Evolutionary conservation across 2,888 invertebrate species (phyloP), one percentile per base, ranked within the genome.

Genomic region (Nemotelus nigrinus): DNA sequence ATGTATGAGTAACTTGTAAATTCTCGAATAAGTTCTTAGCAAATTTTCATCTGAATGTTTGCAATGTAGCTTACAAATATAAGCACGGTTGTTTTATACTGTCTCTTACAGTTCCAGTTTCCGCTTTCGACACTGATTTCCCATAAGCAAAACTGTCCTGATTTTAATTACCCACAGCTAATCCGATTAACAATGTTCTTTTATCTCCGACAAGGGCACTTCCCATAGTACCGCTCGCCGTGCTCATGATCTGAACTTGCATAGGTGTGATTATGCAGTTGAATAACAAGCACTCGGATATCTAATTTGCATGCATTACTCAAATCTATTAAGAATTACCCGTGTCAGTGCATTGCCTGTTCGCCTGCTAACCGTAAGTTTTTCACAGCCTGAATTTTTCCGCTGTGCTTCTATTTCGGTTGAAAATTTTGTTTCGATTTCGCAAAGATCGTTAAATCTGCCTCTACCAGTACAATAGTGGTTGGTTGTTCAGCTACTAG

Each of bases 291-390:
- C 44, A 25, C 39, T 50, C 10, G n/a, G 2, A 55, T n/a, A 43
- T n/a, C 47, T 74, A 50, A 74, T 74, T 74, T 74, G 74, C 74
- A 74, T 74, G 41, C 50, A 74, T 74, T 74, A 74, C 74, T 74
- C 41, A 74, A 74, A 74, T 74, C 74, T 71, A 55, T 43, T 60
- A n/a, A 63, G 41, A 70, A 43, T 55, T 70, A 55, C 70, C 44
- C 47, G 25, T 41, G 53, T 70, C 39, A 47, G 8, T 70, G 53
- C 39, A 43, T 41, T 70, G 70, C 10, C n/a, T 68, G 60, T 39
- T 58, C 60, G 57, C 63, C 45, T 55, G 25, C 25, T 41, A 53
- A 41, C 74, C 48, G 60, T 60, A 63, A 48, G 44, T n/a, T 74
- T 60, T 74, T 63, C 63, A 63, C 74, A 60, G 45, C 44, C 63